Conservation (phyloP, 2,797 vertebrate genomes). For the Alauda arvensis region DNA sequence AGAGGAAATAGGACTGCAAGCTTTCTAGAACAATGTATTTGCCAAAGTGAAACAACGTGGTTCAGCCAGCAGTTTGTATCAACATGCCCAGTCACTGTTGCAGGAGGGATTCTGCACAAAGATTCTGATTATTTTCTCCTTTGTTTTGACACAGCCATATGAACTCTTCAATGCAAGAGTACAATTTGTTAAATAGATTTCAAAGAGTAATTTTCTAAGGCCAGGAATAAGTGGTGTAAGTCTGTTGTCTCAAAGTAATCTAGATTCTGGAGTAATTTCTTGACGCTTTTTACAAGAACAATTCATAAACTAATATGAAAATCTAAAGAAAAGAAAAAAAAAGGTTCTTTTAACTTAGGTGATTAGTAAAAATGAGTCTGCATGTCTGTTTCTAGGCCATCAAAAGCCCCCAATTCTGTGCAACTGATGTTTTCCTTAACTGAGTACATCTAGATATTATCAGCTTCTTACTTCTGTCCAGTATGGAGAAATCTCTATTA, state of each 20-base stretch:
- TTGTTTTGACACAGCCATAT: not conserved
- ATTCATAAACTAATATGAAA: not conserved
- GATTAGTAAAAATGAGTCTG: not conserved
- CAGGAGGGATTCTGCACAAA: not conserved
- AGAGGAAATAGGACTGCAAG: not conserved
- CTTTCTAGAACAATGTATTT: not conserved
- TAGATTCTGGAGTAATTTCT: not conserved
- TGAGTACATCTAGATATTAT: not conserved
- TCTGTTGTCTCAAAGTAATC: not conserved
- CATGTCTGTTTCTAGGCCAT: not conserved
- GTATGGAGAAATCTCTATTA: not conserved
- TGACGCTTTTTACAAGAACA: not conserved
- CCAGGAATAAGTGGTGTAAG: not conserved
- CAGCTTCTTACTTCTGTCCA: not conserved
- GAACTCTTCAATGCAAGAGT: not conserved
- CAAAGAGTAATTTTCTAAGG: not conserved
- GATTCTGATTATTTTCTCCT: not conserved
- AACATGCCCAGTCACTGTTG: not conserved
- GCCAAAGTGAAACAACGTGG: conserved; percentile 5
- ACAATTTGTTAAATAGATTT: not conserved
- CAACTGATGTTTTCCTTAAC: not conserved
- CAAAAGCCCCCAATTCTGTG: not conserved
- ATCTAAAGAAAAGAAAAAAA: not conserved
- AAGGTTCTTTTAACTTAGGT: not conserved
- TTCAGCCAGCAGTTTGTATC: conserved; percentile 35